Base-by-base conservation (phyloP, 1,140 invertebrate species). In the Cyclina sinensis region DNA sequence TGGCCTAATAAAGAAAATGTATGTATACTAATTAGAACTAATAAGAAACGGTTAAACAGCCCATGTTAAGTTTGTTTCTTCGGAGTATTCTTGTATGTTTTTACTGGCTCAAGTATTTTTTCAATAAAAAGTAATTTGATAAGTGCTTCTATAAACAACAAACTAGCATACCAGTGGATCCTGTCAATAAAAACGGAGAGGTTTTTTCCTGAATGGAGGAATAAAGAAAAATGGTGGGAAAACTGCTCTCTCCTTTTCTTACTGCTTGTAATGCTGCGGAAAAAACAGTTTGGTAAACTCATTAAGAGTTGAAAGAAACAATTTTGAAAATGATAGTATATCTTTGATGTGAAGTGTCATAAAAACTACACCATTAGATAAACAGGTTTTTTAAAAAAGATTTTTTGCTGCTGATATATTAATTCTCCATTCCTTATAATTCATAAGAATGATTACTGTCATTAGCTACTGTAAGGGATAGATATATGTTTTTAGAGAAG, bases 281-380 rank as follows among this genome's bases (percentile, higher is more conserved):
- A 70, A 98, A 95, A 96, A 95, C 93, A 37, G 32, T 16, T 84
- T 27, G 73, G 51, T 48, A 76, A 76, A 76, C 5, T 76, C 39
- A 76, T 76, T 76, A 48, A 5, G n/a, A 21, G 35, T 48, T 27
- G 39, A 35, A 46, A 76, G 73, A 76, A 46, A 48, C 24, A 37
- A 46, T 70, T 18, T 51, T 48, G 39, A 51, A 46, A 30, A 43
- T 27, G 48, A 76, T 76, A 51, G 32, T 76, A 30, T 48, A 27
- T 48, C 43, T 76, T 76, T 76, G 73, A 76, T 48, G 73, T 76
- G 39, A 76, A 76, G 43, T 76, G 73, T 76, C 73, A 76, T 46
- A 51, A 51, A 70, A 76, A 76, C 14, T 4, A 12, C 24, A 24
- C 21, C 7, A 70, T 70, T 70, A 39, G 65, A 37, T 35, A 70